Evolutionary conservation across 2,888 invertebrate genomes (phyloP).

Genomic region (Suillia variegata): DNA sequence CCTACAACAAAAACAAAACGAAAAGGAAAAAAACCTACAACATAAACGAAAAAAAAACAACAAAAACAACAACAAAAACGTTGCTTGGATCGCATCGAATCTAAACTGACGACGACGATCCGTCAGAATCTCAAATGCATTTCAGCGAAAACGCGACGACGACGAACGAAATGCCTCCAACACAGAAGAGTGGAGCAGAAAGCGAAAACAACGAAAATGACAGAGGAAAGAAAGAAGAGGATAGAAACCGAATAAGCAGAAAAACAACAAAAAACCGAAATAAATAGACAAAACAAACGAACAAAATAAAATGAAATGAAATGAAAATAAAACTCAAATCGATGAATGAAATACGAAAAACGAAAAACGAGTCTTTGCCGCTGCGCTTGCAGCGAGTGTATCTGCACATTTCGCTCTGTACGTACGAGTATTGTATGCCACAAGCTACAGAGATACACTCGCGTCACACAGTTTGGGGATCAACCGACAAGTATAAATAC

Average conservation of each 20-base stretch:
- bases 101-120: background rate
- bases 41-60: too few species aligned
- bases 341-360: background rate
- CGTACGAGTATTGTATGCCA: background rate
- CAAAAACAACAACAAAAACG: too few species aligned
- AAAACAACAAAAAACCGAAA: background rate
- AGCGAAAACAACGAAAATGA: constrained; percentile 1
- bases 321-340: background rate
- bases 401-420: too few species aligned
- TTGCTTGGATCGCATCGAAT: too few species aligned
- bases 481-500: background rate
- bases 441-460: background rate
- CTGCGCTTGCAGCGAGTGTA: background rate
- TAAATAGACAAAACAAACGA: background rate
- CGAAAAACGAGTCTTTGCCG: background rate
- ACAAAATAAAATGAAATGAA: too few species aligned
- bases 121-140: background rate
- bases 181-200: background rate
- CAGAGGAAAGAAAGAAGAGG: too few species aligned
- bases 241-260: background rate
- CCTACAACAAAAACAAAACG: background rate
- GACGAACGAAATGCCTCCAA: background rate
- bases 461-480: too few species aligned
- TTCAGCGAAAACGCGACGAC: background rate
- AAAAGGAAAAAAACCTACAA: too few species aligned